These are phyloP conservation scores for Melanogrammus aeglefinus DNA, from an alignment of 2,797 vertebrate genomes.

Conservation along the genomic window DNA sequence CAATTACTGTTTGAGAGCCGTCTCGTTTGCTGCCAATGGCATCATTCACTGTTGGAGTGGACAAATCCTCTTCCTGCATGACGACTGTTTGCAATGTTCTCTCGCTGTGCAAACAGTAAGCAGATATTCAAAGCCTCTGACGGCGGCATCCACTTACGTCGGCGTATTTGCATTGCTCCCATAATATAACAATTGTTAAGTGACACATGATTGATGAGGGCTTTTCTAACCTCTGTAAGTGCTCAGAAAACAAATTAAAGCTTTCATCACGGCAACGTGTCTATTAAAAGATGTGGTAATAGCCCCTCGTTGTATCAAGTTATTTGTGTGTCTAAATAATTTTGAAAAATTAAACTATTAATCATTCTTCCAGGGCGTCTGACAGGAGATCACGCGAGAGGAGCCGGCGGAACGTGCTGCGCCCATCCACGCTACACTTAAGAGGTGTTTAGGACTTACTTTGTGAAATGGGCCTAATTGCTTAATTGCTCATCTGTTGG, in stretches of 20 bases:
- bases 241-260: constrained; percentile 80
- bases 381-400: constrained; percentile 59
- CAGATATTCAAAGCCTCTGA: constrained; percentile 53
- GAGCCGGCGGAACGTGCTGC: constrained; percentile 50
- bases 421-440: constrained; percentile 54
- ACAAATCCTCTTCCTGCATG: constrained; percentile 55
- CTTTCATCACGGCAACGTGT: constrained; percentile 80
- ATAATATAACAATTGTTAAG: constrained; percentile 73
- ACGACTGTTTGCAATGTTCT: constrained; percentile 65
- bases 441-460: constrained; percentile 75
- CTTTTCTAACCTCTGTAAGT: constrained; percentile 78
- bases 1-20: neutral
- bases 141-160: constrained; percentile 62
- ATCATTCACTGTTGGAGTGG: constrained; percentile 39
- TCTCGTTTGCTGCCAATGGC: constrained; percentile 34
- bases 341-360: constrained; percentile 80
- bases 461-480: constrained; percentile 74
- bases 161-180: constrained; percentile 69
- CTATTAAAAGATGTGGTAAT: constrained; percentile 80
- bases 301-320: constrained; percentile 75
- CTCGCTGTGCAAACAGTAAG: constrained; percentile 62
- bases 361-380: constrained; percentile 67
- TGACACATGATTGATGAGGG: constrained; percentile 82
- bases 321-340: constrained; percentile 80
- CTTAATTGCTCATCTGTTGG: constrained; percentile 72